phyloP scores from a whole-genome alignment of 2,113 vertebrate genomes.

The Thalassarche chlororhynchos region DNA sequence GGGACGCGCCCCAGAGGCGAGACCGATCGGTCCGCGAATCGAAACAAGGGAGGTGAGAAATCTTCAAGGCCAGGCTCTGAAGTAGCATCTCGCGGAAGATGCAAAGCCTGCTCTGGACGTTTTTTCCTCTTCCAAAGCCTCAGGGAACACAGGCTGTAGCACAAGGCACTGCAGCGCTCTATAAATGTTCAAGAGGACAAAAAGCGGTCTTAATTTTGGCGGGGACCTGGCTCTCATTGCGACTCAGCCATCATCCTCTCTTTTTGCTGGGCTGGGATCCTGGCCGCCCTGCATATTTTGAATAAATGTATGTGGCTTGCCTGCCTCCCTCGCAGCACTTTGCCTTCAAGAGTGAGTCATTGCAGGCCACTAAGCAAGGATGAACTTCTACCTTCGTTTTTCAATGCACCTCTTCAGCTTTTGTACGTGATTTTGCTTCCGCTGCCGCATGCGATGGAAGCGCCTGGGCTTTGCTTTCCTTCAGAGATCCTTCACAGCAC shows the following conservation, averaged over 20 bases:
- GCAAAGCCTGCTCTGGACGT: constrained; percentile 24
- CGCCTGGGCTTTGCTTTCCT: background rate
- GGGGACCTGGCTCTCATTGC: background rate
- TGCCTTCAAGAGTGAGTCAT: background rate
- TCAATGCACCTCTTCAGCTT: background rate
- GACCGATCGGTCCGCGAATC: background rate
- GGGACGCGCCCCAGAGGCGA: rapidly evolving
- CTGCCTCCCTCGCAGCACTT: background rate
- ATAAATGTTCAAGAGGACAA: background rate
- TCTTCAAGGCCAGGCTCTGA: background rate
- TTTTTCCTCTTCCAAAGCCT: constrained; percentile 45
- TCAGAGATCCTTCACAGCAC: background rate
- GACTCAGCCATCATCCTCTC: background rate
- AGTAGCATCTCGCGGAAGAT: background rate
- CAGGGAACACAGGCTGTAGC: background rate
- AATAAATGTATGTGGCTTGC: background rate
- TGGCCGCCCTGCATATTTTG: background rate
- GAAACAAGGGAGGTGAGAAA: background rate
- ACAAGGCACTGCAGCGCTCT: background rate
- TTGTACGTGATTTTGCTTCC: background rate
- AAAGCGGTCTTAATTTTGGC: background rate
- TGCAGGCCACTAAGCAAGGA: background rate
- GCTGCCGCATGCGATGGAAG: background rate
- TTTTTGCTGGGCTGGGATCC: background rate
- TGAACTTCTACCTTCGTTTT: background rate